A percentile compares a stretch with the other conserved stretches of the same genome.
Conservation (phyloP, 2,888 invertebrate genomes). For the Omphaloscelis lunosa region DNA sequence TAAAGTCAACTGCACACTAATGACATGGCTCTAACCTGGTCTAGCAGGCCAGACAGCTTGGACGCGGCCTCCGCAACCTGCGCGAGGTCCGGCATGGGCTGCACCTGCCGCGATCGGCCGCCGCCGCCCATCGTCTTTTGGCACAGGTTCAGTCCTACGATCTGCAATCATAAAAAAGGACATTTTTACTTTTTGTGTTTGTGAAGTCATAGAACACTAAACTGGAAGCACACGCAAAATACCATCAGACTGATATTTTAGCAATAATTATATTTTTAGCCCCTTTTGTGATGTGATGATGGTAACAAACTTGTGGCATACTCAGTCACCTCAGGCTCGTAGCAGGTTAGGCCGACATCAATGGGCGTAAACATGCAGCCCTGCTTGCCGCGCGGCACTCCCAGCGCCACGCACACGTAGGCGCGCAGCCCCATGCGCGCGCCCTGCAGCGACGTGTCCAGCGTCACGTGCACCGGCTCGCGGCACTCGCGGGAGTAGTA, state of each 20-base stretch:
- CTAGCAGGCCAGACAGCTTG: slow-evolving; percentile 94
- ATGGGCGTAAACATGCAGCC: slow-evolving; percentile 99
- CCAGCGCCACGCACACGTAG: slow-evolving; percentile 97
- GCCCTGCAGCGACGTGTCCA: slow-evolving; percentile 97
- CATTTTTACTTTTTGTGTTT: background rate
- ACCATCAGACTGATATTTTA: background rate
- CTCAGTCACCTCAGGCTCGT: slow-evolving; percentile 95
- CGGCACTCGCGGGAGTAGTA: slow-evolving; percentile 98
- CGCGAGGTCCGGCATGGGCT: slow-evolving; percentile 91
- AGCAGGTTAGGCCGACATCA: slow-evolving; percentile 96
- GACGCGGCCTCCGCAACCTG: slow-evolving; percentile 96
- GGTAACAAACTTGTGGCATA: no score
- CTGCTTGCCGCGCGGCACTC: slow-evolving; percentile 97
- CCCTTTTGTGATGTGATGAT: no score
- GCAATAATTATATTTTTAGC: background rate
- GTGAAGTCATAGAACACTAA: background rate
- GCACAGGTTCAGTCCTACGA: slow-evolving; percentile 94
- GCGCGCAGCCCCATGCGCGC: slow-evolving; percentile 98
- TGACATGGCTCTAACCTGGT: slow-evolving; percentile 86
- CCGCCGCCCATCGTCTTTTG: slow-evolving; percentile 94
- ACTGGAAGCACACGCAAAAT: background rate
- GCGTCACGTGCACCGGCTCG: slow-evolving; percentile 98
- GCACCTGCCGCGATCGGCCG: slow-evolving; percentile 91
- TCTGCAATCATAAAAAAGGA: slow-evolving; percentile 70
- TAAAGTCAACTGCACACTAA: background rate